Evolutionary conservation across 2,113 vertebrate genomes (phyloP).

Genomic region (Chlorocebus sabaeus): DNA sequence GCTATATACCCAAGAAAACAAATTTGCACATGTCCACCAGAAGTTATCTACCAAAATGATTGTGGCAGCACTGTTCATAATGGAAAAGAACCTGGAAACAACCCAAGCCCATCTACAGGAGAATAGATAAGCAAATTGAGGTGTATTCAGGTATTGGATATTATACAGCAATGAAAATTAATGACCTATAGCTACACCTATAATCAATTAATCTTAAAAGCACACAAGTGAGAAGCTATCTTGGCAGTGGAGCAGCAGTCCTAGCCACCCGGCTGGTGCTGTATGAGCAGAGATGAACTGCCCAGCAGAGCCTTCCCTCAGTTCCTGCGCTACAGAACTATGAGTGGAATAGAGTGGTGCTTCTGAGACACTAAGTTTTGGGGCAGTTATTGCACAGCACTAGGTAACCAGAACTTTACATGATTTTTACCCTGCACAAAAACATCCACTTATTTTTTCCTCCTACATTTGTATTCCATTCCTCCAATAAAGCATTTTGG

Average conservation of each 20-base stretch:
- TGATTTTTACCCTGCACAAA: neutral
- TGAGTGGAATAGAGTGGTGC: neutral
- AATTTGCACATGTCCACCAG: neutral
- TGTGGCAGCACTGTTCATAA: neutral
- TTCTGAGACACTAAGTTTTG: neutral
- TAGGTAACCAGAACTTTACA: neutral
- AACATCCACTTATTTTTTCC: neutral
- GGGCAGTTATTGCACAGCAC: neutral
- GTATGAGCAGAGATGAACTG: neutral
- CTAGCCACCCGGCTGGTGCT: neutral
- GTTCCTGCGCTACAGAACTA: neutral
- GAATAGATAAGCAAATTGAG: neutral
- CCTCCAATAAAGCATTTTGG: neutral
- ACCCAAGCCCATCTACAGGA: neutral
- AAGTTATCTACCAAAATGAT: neutral
- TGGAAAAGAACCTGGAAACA: neutral
- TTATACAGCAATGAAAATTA: neutral
- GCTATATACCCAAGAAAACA: neutral
- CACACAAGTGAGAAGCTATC: neutral
- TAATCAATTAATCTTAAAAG: neutral
- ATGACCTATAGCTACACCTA: neutral
- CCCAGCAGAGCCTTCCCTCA: neutral
- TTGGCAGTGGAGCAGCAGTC: neutral
- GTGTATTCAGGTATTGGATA: neutral
- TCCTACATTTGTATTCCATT: neutral